Evolutionary conservation across 2,888 invertebrate species (phyloP).

Genomic region (Melieria picta): DNA sequence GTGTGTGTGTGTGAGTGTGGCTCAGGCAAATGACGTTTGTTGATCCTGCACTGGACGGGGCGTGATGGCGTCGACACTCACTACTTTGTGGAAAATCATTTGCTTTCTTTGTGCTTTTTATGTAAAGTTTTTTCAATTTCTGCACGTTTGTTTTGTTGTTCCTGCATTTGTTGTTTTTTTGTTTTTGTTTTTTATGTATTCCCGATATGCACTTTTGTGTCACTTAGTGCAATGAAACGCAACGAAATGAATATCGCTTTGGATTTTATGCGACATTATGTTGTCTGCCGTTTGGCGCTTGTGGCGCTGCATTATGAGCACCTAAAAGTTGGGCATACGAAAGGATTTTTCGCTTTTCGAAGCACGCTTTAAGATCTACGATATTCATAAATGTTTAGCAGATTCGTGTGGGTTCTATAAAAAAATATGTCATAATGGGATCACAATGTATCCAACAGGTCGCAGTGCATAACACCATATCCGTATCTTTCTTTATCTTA

Average conservation of each 20-base stretch:
- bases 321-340: background rate
- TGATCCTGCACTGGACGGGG: too few relatives aligned
- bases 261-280: constrained; percentile 35
- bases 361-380: too few relatives aligned
- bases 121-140: background rate
- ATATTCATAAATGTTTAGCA: too few relatives aligned
- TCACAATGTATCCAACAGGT: too few relatives aligned
- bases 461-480: too few relatives aligned
- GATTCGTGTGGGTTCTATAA: too few relatives aligned
- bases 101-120: background rate
- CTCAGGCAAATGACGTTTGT: too few relatives aligned
- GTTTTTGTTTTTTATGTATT: constrained; percentile 19
- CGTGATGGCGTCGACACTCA: too few relatives aligned
- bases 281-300: constrained; percentile 20
- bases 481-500: too few relatives aligned
- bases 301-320: background rate
- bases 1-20: background rate
- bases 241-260: constrained; percentile 34
- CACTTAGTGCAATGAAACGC: constrained; percentile 40
- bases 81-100: too few relatives aligned
- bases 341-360: too few relatives aligned
- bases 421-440: too few relatives aligned
- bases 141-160: background rate
- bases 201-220: constrained; percentile 28
- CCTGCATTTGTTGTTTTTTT: background rate